Conservation (phyloP, 2,888 invertebrate species). For the Mesorhabditis belari region DNA sequence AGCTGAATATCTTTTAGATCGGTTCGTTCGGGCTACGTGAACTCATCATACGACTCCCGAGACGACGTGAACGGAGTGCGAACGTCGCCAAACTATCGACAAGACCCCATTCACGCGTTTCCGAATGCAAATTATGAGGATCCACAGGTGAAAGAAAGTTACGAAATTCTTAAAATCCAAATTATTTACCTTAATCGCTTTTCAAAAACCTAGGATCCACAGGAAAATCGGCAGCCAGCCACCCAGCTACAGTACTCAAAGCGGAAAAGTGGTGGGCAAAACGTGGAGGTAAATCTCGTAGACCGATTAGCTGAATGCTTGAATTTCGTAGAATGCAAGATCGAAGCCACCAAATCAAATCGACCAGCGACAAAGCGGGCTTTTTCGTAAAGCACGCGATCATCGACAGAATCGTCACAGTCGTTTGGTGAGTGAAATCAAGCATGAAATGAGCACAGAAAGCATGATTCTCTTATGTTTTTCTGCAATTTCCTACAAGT, state of each 20-base stretch:
- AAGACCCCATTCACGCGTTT: background rate
- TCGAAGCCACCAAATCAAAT: background rate
- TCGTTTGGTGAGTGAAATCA: background rate
- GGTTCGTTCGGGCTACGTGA: background rate
- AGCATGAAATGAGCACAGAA: too few relatives aligned
- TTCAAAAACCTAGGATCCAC: background rate
- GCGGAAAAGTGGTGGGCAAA: background rate
- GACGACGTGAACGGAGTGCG: background rate
- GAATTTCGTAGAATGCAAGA: too few relatives aligned
- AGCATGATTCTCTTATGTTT: too few relatives aligned
- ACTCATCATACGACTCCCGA: background rate
- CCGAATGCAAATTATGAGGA: background rate
- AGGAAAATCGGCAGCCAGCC: background rate
- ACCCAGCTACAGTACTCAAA: background rate
- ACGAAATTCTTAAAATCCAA: too few relatives aligned
- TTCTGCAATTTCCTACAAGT: too few relatives aligned
- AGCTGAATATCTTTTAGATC: too few relatives aligned
- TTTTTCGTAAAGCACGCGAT: background rate
- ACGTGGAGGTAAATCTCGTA: too few relatives aligned
- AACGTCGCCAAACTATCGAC: background rate
- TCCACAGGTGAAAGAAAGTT: too few relatives aligned
- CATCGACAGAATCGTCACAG: background rate
- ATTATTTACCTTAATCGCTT: too few relatives aligned
- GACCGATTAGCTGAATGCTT: too few relatives aligned
- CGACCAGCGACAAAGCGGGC: background rate